These are phyloP conservation scores for Pseudobourletiella spinata DNA, from an alignment of 1,140 invertebrate genomes.

Conservation along the genomic window DNA sequence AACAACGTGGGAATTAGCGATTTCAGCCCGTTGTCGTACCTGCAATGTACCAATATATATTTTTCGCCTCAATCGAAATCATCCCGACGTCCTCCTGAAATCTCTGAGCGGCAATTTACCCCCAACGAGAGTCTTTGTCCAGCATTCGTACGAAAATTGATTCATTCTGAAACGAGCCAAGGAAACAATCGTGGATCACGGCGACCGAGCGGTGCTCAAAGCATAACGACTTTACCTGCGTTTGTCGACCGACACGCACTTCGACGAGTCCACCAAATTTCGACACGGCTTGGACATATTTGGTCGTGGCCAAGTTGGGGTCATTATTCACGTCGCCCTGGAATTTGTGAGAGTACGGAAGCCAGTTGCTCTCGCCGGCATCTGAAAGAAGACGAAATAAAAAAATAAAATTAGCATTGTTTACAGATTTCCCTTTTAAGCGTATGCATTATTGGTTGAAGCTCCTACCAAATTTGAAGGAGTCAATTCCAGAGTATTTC, in stretches of 20 bases:
- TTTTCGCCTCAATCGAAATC: too few species aligned
- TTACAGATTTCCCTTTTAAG: too few species aligned
- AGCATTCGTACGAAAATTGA: slow-evolving; percentile 77
- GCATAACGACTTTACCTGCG: too few species aligned
- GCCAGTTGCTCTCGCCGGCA: slow-evolving; percentile 63
- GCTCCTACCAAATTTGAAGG: slow-evolving; percentile 67
- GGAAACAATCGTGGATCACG: too few species aligned
- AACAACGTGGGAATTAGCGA: slow-evolving; percentile 71
- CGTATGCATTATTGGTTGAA: too few species aligned
- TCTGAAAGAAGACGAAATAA: too few species aligned
- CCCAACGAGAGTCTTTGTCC: slow-evolving; percentile 59
- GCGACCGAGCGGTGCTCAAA: too few species aligned
- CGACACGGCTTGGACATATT: slow-evolving; percentile 55
- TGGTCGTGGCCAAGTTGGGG: slow-evolving; percentile 52
- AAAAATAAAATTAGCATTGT: background rate
- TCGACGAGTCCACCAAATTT: slow-evolving; percentile 60
- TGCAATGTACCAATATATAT: too few species aligned
- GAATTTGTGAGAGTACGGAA: slow-evolving; percentile 49
- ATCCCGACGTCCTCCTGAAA: too few species aligned
- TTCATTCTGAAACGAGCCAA: background rate
- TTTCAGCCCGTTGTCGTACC: slow-evolving; percentile 60
- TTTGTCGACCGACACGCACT: slow-evolving; percentile 56
- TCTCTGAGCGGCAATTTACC: background rate
- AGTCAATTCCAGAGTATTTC: slow-evolving; percentile 59
- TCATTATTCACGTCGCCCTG: slow-evolving; percentile 42